Base-by-base conservation (phyloP, 1,140 invertebrate species). In the Aporrectodea caliginosa region DNA sequence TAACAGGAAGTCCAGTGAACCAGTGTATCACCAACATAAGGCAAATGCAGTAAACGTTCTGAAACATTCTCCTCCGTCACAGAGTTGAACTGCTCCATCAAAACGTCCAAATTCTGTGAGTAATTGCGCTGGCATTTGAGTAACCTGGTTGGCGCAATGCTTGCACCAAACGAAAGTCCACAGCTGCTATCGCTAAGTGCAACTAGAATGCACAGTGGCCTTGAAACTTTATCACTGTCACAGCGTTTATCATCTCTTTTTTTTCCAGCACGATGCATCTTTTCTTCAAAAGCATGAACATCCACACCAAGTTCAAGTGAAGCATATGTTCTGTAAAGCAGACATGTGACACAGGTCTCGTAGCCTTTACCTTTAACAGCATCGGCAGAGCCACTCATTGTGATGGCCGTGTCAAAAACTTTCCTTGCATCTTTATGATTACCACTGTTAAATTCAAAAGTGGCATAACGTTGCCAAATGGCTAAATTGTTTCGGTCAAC, bases 391-490 rank as follows among this genome's bases (percentile, higher is more conserved):
- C 79, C 77, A 43, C 83, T 83, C 85, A 85, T 84, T 2, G 79
- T 70, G 34, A 90, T 75, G 1, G 87, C 86, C 31, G 84, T 87
- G 14, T 87, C 84, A 74, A 88, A 83, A 31, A 89, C 84, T 73
- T 85, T 85, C 73, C 81, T 76, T 31, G 87, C 87, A 34, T 88
- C 88, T 27, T 82, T 81, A 27, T 81, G 69, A 69, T 86, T 85
- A 30, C 85, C 86, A 22, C 83, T 78, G 14, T 78, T 69, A 78
- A 82, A 85, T 78, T 90, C 86, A 35, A 88, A 80, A 68, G 83
- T 79, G 43, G 84, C 85, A 82, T 89, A 90, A n/a, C 83, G 82
- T 73, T 81, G 82, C 87, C 89, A 90, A 29, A 90, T 72, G n/a
- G 82, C 69, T 14, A 90, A 82, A 79, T 87, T 85, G 75, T 87